A percentile compares a stretch with the other conserved stretches of the same genome.
These are phyloP conservation scores for Platichthys stellatus DNA, from an alignment of 2,113 vertebrate species.

Conservation along the genomic window DNA sequence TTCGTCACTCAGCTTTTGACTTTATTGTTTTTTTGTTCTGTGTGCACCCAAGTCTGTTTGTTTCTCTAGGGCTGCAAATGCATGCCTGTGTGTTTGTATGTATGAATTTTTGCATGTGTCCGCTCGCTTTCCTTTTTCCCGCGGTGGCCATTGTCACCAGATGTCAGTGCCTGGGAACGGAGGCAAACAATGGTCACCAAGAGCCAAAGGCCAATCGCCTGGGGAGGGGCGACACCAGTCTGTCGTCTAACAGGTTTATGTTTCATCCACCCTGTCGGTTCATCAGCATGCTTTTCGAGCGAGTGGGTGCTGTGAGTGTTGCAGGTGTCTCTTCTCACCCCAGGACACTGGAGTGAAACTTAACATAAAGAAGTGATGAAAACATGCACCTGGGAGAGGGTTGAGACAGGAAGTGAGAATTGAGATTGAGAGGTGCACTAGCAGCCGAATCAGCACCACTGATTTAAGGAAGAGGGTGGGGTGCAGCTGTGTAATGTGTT, in stretches of 20 bases:
- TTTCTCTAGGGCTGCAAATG: slow-evolving; percentile 29
- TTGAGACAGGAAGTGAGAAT: slow-evolving; percentile 57
- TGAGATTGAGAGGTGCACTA: slow-evolving; percentile 46
- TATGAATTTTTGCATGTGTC: slow-evolving; percentile 26
- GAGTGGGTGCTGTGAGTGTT: slow-evolving; percentile 24
- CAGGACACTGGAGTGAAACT: neutral
- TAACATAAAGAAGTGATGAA: slow-evolving; percentile 12
- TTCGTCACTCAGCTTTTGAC: neutral
- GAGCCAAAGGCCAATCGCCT: slow-evolving; percentile 71
- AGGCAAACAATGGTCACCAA: slow-evolving; percentile 77
- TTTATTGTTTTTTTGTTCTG: slow-evolving; percentile 27
- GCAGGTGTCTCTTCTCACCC: neutral
- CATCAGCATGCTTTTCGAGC: slow-evolving; percentile 29
- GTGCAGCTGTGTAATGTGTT: slow-evolving; percentile 61
- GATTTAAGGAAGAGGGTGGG: slow-evolving; percentile 61
- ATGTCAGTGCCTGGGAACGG: slow-evolving; percentile 82
- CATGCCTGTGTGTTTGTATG: slow-evolving; percentile 15
- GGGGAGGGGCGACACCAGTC: slow-evolving; percentile 66
- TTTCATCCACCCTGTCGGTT: slow-evolving; percentile 49
- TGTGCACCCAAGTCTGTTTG: slow-evolving; percentile 11
- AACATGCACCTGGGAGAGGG: slow-evolving; percentile 8
- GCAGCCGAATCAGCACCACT: slow-evolving; percentile 41
- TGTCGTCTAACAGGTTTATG: slow-evolving; percentile 67
- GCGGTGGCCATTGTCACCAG: slow-evolving; percentile 76
- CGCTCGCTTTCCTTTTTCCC: slow-evolving; percentile 55